Percentiles rank a stretch among this genome's conserved stretches.
These are phyloP conservation scores for Alloscopus bannaensis DNA, from an alignment of 2,888 invertebrate genomes.

Conservation along the genomic window DNA sequence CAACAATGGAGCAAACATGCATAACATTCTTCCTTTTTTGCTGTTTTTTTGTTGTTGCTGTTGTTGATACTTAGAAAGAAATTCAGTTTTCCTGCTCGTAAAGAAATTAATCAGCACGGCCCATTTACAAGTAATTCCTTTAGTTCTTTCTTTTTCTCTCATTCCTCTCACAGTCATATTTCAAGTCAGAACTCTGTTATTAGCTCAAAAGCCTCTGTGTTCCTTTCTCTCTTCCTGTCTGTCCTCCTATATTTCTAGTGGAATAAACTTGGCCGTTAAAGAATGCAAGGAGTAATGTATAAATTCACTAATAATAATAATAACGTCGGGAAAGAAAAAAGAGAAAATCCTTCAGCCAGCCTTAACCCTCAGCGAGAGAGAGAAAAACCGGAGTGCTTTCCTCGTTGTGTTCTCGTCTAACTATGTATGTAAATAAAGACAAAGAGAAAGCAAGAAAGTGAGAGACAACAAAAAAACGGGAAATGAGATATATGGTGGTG, in stretches of 20 bases:
- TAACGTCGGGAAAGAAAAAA: constrained; percentile 5
- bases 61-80: constrained; percentile 39
- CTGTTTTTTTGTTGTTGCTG: no score
- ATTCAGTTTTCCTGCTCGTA: constrained; percentile 51
- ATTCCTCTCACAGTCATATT: constrained; percentile 55
- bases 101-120: constrained; percentile 62
- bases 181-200: constrained; percentile 53
- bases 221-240: constrained; percentile 3
- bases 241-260: constrained; percentile 21
- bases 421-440: constrained; percentile 2
- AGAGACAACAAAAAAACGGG: no score
- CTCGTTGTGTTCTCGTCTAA: no score
- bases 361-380: constrained; percentile 34
- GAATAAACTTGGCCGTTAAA: no score
- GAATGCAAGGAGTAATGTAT: constrained; percentile 18
- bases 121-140: constrained; percentile 62
- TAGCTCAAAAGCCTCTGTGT: constrained; percentile 24
- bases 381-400: neutral
- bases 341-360: constrained; percentile 31
- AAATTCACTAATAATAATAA: constrained; percentile 54
- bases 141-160: constrained; percentile 54
- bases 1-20: no score
- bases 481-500: no score
- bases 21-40: no score
- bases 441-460: no score